Conservation (phyloP, 2,113 vertebrate genomes). For the Mesoclemmys tuberculata region DNA sequence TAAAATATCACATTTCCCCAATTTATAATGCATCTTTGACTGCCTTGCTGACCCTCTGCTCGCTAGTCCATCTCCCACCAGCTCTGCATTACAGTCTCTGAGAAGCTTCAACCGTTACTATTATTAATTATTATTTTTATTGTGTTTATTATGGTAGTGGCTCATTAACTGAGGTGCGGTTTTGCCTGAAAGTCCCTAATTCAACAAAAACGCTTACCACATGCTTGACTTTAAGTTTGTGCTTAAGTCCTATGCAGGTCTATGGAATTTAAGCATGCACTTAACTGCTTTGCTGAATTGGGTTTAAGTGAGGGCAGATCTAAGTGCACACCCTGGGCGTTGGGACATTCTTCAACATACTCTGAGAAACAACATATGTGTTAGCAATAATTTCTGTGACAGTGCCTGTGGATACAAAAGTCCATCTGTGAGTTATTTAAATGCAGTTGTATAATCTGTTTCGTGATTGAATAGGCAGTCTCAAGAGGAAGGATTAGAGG, state of each 20-base stretch:
- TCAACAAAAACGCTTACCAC: neutral
- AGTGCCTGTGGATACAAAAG: neutral
- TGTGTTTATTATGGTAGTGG: neutral
- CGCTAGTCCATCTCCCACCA: neutral
- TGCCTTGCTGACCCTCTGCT: neutral
- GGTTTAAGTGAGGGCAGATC: neutral
- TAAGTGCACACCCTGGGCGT: neutral
- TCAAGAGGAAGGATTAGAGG: neutral
- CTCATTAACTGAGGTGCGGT: neutral
- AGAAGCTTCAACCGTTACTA: neutral
- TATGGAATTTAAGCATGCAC: neutral
- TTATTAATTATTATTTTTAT: neutral
- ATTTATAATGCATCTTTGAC: neutral
- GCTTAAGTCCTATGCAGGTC: neutral
- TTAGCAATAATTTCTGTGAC: neutral
- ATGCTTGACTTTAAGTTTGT: neutral
- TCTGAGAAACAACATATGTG: neutral
- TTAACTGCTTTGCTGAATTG: neutral
- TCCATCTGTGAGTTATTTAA: neutral
- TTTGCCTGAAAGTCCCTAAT: neutral
- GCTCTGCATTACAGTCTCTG: accelerated
- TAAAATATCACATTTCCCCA: accelerated
- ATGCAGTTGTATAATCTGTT: neutral
- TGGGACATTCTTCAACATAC: neutral
- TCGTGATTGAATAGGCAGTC: neutral